phyloP scores from a whole-genome alignment of 2,888 invertebrate species.

The Amaurobius ferox region DNA sequence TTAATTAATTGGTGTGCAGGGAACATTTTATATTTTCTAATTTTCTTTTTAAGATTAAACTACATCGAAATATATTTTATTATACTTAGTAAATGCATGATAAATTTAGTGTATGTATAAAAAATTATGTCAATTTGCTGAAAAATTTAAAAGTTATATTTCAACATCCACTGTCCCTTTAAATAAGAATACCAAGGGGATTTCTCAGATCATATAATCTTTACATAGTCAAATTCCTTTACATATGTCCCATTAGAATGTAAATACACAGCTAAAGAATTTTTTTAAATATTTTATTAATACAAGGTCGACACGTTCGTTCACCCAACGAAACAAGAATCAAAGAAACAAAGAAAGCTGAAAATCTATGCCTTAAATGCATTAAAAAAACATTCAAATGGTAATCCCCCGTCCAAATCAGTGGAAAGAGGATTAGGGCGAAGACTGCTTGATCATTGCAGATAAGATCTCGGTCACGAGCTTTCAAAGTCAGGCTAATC shows the following conservation, averaged over 20 bases:
- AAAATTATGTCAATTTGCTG: no score
- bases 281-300: conserved; percentile 2
- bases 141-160: no score
- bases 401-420: conserved; percentile 64
- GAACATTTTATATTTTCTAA: no score
- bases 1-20: no score
- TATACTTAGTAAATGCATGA: no score
- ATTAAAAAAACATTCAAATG: conserved; percentile 17
- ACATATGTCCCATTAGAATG: neutral
- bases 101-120: no score
- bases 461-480: conserved; percentile 70
- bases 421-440: conserved; percentile 59
- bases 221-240: neutral
- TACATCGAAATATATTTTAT: no score
- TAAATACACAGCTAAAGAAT: no score
- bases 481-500: conserved; percentile 62
- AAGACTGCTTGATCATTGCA: conserved; percentile 56
- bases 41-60: no score
- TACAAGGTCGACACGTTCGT: conserved; percentile 14
- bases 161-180: no score
- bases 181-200: no score
- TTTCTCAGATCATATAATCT: neutral
- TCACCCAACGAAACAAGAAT: conserved; percentile 2
- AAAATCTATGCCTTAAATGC: conserved; percentile 19
- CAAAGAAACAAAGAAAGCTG: conserved; percentile 16